Evolutionary conservation across 2,113 vertebrate species (phyloP).

Genomic region (Spea bombifrons): DNA sequence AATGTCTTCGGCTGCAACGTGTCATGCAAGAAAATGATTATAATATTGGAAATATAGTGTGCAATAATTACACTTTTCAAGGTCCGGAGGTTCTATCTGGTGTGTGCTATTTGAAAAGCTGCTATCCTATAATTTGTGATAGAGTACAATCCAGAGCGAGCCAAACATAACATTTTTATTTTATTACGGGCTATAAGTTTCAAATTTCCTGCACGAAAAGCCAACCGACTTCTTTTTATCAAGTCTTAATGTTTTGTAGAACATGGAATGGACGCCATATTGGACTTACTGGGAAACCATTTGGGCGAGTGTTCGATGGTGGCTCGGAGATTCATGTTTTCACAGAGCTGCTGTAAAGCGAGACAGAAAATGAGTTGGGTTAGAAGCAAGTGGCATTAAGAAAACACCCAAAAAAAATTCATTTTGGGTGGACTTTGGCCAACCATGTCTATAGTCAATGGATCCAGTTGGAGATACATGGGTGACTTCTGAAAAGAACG

Average conservation of each 20-base stretch:
- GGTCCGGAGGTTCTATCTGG: background rate
- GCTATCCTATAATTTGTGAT: background rate
- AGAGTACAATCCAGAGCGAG: background rate
- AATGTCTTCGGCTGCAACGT: background rate
- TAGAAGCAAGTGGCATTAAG: too few relatives aligned
- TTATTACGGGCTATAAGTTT: background rate
- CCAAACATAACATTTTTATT: background rate
- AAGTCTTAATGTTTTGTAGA: background rate
- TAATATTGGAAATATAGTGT: slow-evolving; percentile 11
- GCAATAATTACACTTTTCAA: slow-evolving; percentile 18
- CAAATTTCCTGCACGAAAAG: background rate
- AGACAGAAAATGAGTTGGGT: too few relatives aligned
- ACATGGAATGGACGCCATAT: too few relatives aligned
- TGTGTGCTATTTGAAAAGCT: background rate
- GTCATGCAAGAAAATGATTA: background rate
- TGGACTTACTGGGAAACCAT: too few relatives aligned
- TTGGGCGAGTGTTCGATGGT: too few relatives aligned
- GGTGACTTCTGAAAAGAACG: too few relatives aligned
- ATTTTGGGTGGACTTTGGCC: too few relatives aligned
- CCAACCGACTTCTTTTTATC: background rate
- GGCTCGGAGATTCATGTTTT: too few relatives aligned
- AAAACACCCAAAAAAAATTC: too few relatives aligned
- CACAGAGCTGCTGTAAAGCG: too few relatives aligned
- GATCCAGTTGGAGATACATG: too few relatives aligned
- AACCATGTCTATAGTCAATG: too few relatives aligned